A percentile compares a stretch with the other conserved stretches of the same genome.
Evolutionary conservation across 2,113 vertebrate genomes (phyloP).

Genomic region (Hippocampus zosterae): DNA sequence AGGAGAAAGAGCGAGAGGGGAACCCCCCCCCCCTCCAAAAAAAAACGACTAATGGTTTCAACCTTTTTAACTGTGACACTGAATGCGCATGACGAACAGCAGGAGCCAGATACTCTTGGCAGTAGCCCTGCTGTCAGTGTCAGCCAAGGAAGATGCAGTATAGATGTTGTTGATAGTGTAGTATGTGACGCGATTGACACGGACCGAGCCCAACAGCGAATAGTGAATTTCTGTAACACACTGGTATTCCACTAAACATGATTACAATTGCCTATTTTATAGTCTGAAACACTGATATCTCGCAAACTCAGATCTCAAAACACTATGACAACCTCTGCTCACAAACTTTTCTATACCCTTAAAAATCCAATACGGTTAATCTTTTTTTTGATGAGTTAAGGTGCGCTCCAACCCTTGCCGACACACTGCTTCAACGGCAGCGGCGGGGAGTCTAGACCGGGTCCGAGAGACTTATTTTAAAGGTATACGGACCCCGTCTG

Average conservation of each 20-base stretch:
- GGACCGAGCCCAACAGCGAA: background rate
- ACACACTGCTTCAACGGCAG: too few species aligned
- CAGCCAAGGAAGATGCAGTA: background rate
- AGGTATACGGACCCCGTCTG: too few species aligned
- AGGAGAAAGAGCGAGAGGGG: background rate
- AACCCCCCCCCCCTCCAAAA: too few species aligned
- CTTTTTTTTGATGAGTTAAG: too few species aligned
- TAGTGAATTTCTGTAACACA: background rate
- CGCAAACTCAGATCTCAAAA: background rate
- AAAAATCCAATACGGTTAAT: too few species aligned
- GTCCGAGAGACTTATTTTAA: too few species aligned
- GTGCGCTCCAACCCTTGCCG: too few species aligned
- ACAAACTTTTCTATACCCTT: too few species aligned
- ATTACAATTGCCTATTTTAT: background rate
- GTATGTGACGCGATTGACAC: background rate
- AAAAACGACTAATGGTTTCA: background rate
- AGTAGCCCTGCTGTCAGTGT: background rate
- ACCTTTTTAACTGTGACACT: background rate
- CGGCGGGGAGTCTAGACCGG: too few species aligned
- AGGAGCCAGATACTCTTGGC: background rate
- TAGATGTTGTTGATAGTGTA: background rate
- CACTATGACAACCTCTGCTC: too few species aligned
- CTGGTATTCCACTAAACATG: background rate
- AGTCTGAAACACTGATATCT: background rate
- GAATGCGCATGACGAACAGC: background rate